Conservation (phyloP, 2,113 vertebrate genomes). For the Ictalurus furcatus region DNA sequence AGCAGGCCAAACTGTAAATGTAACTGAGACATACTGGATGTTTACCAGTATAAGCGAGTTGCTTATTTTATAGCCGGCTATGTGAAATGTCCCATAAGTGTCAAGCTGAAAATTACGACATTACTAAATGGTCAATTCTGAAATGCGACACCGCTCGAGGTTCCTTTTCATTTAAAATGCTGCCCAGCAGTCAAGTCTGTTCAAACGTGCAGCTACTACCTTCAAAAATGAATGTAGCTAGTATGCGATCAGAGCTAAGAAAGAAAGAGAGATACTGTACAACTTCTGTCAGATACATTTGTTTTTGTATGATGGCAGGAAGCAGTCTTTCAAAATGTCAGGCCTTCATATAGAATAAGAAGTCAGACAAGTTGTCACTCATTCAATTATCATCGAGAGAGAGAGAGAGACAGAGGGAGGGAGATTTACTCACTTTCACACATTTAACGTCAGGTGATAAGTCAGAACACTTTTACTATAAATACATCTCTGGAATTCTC, state of each 20-base stretch:
- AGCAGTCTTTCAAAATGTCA: not conserved
- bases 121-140: too few relatives aligned
- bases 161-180: not conserved
- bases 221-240: not conserved
- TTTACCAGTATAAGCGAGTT: too few relatives aligned
- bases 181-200: not conserved
- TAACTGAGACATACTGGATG: too few relatives aligned
- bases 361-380: constrained; percentile 31
- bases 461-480: constrained; percentile 4
- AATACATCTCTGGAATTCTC: not conserved
- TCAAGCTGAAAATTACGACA: not conserved
- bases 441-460: not conserved
- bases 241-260: not conserved
- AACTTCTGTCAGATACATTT: not conserved
- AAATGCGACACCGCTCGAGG: too few relatives aligned
- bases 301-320: not conserved
- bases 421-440: constrained; percentile 1
- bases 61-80: too few relatives aligned
- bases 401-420: too few relatives aligned
- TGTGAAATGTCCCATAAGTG: not conserved
- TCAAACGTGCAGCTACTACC: not conserved
- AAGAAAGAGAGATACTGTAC: not conserved
- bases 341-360: not conserved
- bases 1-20: too few relatives aligned
- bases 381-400: constrained; percentile 5